Evolutionary conservation across 2,797 vertebrate species (phyloP), one percentile per base, ranked within the genome.

Genomic region (Phrynocephalus vlangalii): DNA sequence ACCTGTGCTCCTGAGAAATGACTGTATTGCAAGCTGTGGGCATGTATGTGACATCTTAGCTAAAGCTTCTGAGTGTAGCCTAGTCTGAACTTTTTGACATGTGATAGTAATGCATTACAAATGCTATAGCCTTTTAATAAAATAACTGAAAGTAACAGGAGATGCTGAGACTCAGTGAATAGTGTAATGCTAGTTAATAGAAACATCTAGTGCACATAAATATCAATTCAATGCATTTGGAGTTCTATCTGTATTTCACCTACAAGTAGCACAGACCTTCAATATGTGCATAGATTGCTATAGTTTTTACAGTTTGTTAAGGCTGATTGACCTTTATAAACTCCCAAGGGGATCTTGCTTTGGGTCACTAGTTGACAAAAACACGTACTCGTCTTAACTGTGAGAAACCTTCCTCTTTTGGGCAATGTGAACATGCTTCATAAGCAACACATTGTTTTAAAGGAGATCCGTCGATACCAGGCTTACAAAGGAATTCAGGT

Each of bases 391-490:
- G 93, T 94, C 95, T 90, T 93, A 92, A 91, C 95, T 95, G 56
- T 66, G 93, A 94, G 95, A 95, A 90, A 92, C 91, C 90, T 92
- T 91, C 94, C 91, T 91, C 94, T 94, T 94, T 3, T 56, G 93
- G 94, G 91, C 92, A 93, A 93, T 97, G 94, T 95, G 96, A 96
- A 96, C 95, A 97, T 94, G 92, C 94, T 95, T 94, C 96, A 97
- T 96, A 97, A 97, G 97, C 97, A 96, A 95, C 96, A 94, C 87
- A 88, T 94, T 95, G 97, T 97, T 95, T 96, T 97, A 97, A 97
- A 98, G 96, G 96, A 97, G 91, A 87, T 94, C 94, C 95, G 95
- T 96, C 96, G 96, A 96, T 94, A 93, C 93, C 94, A 93, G 84
- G 82, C 95, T 44, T 44, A 44, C 38, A 44, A 44, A 44, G 95